Evolutionary conservation across 2,797 vertebrate genomes (phyloP).

Genomic region (Emydoidea blandingii): DNA sequence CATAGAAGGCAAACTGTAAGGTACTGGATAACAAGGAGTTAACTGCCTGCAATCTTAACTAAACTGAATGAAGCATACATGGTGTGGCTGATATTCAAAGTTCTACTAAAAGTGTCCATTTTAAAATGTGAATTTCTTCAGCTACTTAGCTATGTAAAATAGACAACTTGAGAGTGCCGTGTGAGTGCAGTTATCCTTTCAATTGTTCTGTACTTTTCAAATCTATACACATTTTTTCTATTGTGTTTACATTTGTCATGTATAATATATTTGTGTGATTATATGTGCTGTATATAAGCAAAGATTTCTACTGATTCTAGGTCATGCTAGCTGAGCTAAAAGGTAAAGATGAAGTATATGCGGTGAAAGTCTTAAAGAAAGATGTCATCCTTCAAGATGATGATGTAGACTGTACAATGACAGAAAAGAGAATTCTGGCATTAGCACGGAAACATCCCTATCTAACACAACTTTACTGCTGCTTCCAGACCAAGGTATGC

Average conservation of each 20-base stretch:
- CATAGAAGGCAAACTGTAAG: neutral
- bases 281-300: neutral
- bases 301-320: slow-evolving; percentile 75
- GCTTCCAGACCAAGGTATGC: slow-evolving; percentile 97
- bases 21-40: neutral
- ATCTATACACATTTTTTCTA: neutral
- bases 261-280: neutral
- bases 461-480: slow-evolving; percentile 97
- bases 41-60: neutral
- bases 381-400: slow-evolving; percentile 98
- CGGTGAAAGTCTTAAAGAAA: slow-evolving; percentile 97
- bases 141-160: neutral
- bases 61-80: neutral
- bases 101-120: neutral
- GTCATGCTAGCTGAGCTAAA: slow-evolving; percentile 97
- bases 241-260: neutral
- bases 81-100: neutral
- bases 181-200: neutral
- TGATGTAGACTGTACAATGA: slow-evolving; percentile 97
- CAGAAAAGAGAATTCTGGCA: slow-evolving; percentile 95
- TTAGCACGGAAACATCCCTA: slow-evolving; percentile 94
- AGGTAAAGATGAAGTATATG: slow-evolving; percentile 95
- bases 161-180: neutral
- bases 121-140: neutral
- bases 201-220: neutral